Evolutionary conservation across 2,113 vertebrate genomes (phyloP).

Genomic region (Microtus oregoni): DNA sequence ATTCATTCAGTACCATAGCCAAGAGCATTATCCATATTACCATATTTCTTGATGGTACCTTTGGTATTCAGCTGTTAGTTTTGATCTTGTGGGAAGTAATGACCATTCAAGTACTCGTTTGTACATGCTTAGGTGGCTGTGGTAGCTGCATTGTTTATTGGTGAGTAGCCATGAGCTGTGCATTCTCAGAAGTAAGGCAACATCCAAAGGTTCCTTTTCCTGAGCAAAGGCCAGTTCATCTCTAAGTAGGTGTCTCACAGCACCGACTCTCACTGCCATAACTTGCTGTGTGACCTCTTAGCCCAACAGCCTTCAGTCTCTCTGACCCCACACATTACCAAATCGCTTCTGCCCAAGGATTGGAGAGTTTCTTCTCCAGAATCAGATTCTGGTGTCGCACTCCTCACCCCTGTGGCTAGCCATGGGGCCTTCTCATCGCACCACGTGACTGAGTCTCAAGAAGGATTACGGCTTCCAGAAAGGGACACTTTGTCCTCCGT

Average conservation of each 20-base stretch:
- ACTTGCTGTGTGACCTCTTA: constrained; percentile 88
- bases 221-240: constrained; percentile 28
- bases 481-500: constrained; percentile 72
- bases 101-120: constrained; percentile 30
- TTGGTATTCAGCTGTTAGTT: constrained; percentile 42
- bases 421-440: constrained; percentile 85
- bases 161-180: constrained; percentile 9
- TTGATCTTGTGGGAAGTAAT: constrained; percentile 23
- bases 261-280: constrained; percentile 78
- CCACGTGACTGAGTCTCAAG: constrained; percentile 83
- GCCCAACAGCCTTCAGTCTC: constrained; percentile 86
- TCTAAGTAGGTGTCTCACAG: constrained; percentile 79
- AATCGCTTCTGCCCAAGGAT: constrained; percentile 86
- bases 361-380: constrained; percentile 88
- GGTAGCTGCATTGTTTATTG: constrained; percentile 37
- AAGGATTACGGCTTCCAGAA: constrained; percentile 76
- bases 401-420: constrained; percentile 85
- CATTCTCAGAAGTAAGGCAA: constrained; percentile 37
- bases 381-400: constrained; percentile 89
- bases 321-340: constrained; percentile 88
- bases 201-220: constrained; percentile 41
- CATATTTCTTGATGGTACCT: constrained; percentile 42
- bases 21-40: constrained; percentile 13
- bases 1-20: not conserved
- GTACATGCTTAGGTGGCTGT: constrained; percentile 13